Base-by-base conservation (phyloP, 53 echinoderm and acorn worm genomes). In the Holothuria scabra region DNA sequence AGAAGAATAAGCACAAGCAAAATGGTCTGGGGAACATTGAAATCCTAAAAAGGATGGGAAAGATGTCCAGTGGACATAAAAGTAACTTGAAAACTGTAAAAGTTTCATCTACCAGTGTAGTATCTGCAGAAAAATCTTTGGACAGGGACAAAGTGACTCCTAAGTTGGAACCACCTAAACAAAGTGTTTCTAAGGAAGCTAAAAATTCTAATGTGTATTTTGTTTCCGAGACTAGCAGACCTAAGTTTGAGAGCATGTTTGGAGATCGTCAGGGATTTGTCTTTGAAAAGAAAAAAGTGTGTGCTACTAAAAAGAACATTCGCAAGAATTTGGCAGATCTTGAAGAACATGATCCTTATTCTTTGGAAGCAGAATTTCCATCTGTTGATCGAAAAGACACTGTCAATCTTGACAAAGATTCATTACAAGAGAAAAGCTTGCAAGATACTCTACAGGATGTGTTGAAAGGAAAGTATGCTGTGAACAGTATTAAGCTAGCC, bases 1-100 rank as follows among this genome's bases (percentile, higher is more conserved):
- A 83, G 44, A 88, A 88, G 48, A 84, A 87, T 31, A 87, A 87
- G n/a, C 84, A 84, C 57, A 91, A 87, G 69, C 86, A 90, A 41
- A 71, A 63, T 28, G 61, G 71, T 35, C 33, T 34, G 24, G 41
- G 65, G 24, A 62, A 46, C 28, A 75, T 44, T 83, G 72, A 88
- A 59, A 83, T 49, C 18, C 41, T 20, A 59, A 81, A 66, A 84
- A 88, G 59, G 82, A 78, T 41, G 56, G 69, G 9, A 88, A 84
- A 46, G 84, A 84, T 56, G 66, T 78, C 31, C 37, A 70, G 66
- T 84, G 84, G 68, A 89, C 65, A 84, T 79, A 79, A 67, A 84
- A 79, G 44, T 52, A 1, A 52, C 52, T 52, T 52, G 1, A 52
- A 52, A 52, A 52, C 16, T 52, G 79, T 20, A 25, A 29, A 28